phyloP scores from a whole-genome alignment of 1,140 invertebrate genomes.

The Apolygus lucorum region DNA sequence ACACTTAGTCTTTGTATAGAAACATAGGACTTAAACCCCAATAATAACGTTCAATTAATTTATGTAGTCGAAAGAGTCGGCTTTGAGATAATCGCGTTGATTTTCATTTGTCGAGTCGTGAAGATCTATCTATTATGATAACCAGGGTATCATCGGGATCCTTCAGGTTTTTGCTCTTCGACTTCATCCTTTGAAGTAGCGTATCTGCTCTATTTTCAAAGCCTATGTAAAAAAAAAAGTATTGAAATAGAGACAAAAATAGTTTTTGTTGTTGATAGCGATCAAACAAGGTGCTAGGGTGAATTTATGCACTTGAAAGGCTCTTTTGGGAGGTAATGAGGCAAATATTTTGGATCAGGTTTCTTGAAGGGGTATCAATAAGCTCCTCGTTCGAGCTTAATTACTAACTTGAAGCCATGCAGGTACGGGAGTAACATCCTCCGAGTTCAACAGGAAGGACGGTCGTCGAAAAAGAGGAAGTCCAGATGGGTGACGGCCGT shows the following conservation, averaged over 20 bases:
- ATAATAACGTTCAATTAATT: no score
- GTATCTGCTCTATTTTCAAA: not conserved
- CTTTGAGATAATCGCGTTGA: no score
- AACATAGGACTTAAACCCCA: no score
- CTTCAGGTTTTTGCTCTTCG: no score
- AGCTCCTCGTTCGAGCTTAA: not conserved
- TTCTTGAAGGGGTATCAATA: not conserved
- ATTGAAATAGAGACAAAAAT: not conserved
- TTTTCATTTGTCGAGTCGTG: no score
- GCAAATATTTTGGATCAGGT: not conserved
- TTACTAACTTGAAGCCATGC: not conserved
- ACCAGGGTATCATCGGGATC: no score
- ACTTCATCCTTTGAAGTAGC: not conserved
- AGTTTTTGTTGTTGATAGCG: not conserved
- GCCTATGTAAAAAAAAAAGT: not conserved
- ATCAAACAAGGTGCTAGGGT: not conserved
- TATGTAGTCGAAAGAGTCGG: no score
- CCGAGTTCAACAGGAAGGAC: not conserved
- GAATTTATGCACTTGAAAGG: no score
- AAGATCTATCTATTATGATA: no score
- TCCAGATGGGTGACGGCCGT: not conserved
- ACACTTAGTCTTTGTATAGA: no score
- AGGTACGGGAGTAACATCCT: not conserved
- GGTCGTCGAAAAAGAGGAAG: not conserved
- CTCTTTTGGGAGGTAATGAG: no score